Evolutionary conservation across 2,113 vertebrate genomes (phyloP), one percentile per base, ranked within the genome.

Genomic region (Labrus mixtus): DNA sequence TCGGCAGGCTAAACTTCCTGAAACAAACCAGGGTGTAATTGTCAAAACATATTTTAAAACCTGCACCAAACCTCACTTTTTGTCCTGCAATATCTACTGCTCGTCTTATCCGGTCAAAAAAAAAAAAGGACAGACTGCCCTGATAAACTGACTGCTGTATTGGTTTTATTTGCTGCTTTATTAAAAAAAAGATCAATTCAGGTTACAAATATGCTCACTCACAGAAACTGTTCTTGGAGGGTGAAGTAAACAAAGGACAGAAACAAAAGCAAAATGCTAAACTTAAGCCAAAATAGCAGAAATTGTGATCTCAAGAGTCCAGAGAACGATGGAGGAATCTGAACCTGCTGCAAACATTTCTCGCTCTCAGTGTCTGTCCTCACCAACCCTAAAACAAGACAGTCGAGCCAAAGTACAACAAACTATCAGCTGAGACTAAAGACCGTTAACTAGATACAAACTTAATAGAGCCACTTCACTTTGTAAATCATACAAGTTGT

Each of bases 1-100:
- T 92, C 95, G 95, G 94, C 79, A 94, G 90, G 94, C 93, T 93
- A 96, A 94, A 89, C 95, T 97, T 70, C 96, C 97, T 97, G 87
- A 69, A 79, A 87, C 55, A 69, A 56, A 92, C 11, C n/a, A 55
- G 22, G 80, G 70, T 19, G 41, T 10, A 72, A 55, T 4, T 1
- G 41, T 79, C 19, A 79, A 51, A 17, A 71, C 43, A 68, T 9
- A 15, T 33, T 25, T 33, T 65, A 48, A 2, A 37, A 48, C 12
- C 61, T 43, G 10, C 12, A 59, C 12, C 0, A 2, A 23, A 37
- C 19, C 16, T 1, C 29, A 25, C 6, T 5, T 10, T 56, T 13
- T n/a, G 19, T 19, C n/a, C 23, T 12, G 2, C 25, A 20, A 46
- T 33, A 39, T 17, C n/a, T 6, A 36, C 43, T 12, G 13, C 2